phyloP scores from a whole-genome alignment of 2,888 invertebrate species.

The Ornithoptera priamus region DNA sequence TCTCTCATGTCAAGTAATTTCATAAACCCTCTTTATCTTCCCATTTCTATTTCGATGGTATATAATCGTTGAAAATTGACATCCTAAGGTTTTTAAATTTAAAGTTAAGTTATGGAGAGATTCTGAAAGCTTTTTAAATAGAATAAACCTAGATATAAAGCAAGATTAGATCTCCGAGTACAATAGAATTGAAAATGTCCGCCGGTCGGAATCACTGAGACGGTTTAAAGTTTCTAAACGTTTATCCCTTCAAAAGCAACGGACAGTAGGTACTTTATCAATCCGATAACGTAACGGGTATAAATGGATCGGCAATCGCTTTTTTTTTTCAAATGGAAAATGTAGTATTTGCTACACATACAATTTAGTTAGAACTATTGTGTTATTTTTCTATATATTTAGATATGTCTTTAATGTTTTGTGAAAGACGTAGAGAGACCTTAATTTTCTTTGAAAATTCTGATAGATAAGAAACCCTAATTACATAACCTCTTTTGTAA shows the following conservation, averaged over 20 bases:
- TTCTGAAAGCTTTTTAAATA: conserved; percentile 2
- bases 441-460: too few species aligned
- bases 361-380: conserved; percentile 3
- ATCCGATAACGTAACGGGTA: conserved; percentile 42
- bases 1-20: too few species aligned
- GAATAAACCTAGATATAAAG: conserved; percentile 20
- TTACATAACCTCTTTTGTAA: too few species aligned
- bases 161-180: conserved; percentile 21
- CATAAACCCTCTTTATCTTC: too few species aligned
- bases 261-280: conserved; percentile 68
- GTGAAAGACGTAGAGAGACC: too few species aligned
- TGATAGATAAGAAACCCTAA: too few species aligned
- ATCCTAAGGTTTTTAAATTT: neutral
- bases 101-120: neutral
- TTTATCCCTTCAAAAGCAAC: conserved; percentile 59
- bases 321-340: conserved; percentile 19
- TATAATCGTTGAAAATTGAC: too few species aligned
- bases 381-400: neutral
- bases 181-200: conserved; percentile 27
- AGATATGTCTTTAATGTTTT: too few species aligned
- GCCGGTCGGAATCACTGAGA: conserved; percentile 36
- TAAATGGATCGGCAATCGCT: conserved; percentile 33
- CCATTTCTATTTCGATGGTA: too few species aligned
- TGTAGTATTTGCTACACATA: conserved; percentile 11
- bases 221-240: conserved; percentile 63